phyloP scores from a whole-genome alignment of 2,888 invertebrate species.

The Cryptocheilus praepositus region DNA sequence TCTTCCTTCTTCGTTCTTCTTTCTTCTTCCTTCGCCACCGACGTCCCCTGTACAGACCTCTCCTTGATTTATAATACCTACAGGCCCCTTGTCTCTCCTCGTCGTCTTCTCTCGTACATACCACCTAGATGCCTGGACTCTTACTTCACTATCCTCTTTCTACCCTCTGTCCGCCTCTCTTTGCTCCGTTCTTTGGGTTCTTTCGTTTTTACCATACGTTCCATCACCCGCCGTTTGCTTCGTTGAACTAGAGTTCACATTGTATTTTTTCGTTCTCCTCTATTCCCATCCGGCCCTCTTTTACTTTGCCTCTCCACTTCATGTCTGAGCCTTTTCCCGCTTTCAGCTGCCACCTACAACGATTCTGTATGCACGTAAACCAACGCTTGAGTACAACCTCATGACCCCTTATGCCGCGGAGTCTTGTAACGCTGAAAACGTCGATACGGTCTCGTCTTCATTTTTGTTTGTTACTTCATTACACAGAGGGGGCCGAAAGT shows the following conservation, averaged over 20 bases:
- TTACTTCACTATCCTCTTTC: conserved; percentile 25
- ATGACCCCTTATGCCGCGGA: not conserved
- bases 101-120: conserved; percentile 32
- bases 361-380: conserved; percentile 18
- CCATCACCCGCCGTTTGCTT: conserved; percentile 20
- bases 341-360: conserved; percentile 18
- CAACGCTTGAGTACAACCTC: conserved; percentile 9
- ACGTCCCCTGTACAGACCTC: conserved; percentile 56
- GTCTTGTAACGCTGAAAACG: not conserved
- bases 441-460: too few species aligned
- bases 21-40: conserved; percentile 45
- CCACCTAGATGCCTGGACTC: conserved; percentile 41
- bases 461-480: too few species aligned
- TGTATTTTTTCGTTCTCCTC: conserved; percentile 21
- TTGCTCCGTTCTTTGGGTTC: conserved; percentile 1
- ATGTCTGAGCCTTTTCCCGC: conserved; percentile 7
- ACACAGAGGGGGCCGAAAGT: too few species aligned
- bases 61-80: conserved; percentile 63
- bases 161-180: conserved; percentile 4
- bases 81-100: conserved; percentile 51
- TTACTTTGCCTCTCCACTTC: too few species aligned
- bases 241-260: conserved; percentile 6
- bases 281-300: not conserved
- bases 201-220: not conserved
- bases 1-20: conserved; percentile 30